phyloP scores from a whole-genome alignment of 2,797 vertebrate genomes.

The Aphelocoma californica region DNA sequence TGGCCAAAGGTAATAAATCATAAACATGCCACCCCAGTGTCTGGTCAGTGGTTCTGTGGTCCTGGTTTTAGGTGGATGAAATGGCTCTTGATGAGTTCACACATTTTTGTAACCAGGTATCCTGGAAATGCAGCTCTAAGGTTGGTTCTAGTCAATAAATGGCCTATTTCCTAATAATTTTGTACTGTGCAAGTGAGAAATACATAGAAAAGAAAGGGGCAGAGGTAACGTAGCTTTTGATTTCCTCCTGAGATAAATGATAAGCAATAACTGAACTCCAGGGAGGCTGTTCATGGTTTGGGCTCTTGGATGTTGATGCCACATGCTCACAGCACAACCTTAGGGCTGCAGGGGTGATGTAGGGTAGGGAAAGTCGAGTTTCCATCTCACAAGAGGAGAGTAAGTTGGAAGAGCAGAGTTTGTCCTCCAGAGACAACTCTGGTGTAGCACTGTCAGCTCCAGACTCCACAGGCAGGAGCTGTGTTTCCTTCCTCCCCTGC shows the following conservation, averaged over 20 bases:
- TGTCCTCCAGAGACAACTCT: background rate
- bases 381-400: background rate
- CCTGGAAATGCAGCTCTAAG: background rate
- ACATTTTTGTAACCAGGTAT: background rate
- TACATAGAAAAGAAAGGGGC: background rate
- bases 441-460: background rate
- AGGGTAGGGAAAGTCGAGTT: background rate
- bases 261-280: background rate
- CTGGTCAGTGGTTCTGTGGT: background rate
- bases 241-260: background rate
- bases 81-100: background rate
- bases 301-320: background rate
- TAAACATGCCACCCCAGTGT: background rate
- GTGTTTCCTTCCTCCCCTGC: background rate
- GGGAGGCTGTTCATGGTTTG: background rate
- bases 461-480: background rate
- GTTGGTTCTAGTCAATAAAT: background rate
- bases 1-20: slow-evolving; percentile 68
- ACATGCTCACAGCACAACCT: background rate
- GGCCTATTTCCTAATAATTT: background rate
- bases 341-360: background rate
- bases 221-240: background rate
- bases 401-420: background rate
- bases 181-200: background rate
- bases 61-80: background rate